Conservation (phyloP, 2,888 invertebrate species). For the Standfussiana lucernea region DNA sequence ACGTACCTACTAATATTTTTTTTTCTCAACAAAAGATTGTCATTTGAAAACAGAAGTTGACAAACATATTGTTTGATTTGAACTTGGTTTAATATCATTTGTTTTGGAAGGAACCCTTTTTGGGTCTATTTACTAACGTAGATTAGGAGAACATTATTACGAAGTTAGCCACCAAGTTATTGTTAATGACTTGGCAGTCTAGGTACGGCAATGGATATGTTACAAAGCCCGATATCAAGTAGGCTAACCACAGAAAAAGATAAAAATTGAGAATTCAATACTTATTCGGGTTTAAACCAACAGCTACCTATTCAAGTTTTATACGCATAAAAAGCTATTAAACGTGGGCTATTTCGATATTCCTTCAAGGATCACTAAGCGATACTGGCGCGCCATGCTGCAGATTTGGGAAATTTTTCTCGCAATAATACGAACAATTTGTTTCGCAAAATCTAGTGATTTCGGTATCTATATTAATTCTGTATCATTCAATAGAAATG, state of each 20-base stretch:
- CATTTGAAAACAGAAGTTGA: neutral
- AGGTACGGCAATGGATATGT: neutral
- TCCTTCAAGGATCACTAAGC: no score
- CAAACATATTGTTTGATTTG: conserved; percentile 2
- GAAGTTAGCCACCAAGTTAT: neutral
- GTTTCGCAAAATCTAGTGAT: neutral
- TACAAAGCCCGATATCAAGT: neutral
- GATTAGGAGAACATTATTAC: neutral
- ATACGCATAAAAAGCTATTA: neutral
- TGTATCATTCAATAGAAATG: no score
- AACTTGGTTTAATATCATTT: neutral
- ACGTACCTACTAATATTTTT: neutral
- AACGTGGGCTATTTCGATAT: no score
- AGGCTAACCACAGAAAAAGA: neutral
- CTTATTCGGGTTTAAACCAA: no score
- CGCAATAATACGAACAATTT: neutral
- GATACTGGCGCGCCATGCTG: neutral
- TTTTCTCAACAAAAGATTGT: neutral
- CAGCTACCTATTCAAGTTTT: neutral
- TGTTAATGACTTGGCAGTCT: neutral
- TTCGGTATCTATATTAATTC: neutral
- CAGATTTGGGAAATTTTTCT: neutral
- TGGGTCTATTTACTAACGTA: neutral
- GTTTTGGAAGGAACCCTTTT: neutral
- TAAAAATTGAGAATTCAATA: neutral